Percentiles rank a stretch among this genome's conserved stretches.
Evolutionary conservation across 2,797 vertebrate genomes (phyloP).

Genomic region (Dipus sagitta): DNA sequence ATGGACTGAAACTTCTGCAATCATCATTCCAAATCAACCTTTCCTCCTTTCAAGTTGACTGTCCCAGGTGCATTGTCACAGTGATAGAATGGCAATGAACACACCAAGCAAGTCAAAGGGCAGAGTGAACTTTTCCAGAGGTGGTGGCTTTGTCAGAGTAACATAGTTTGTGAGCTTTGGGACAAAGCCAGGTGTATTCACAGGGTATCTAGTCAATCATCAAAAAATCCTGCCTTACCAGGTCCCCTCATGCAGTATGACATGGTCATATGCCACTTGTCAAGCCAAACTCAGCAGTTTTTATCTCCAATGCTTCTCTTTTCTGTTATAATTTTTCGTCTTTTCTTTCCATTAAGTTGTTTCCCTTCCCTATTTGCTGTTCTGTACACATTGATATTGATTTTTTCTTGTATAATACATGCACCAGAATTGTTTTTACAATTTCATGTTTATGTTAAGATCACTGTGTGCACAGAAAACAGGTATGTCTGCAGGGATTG

Average conservation of each 20-base stretch:
- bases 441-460: slow-evolving; percentile 31
- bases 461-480: neutral
- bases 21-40: neutral
- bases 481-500: neutral
- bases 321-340: neutral
- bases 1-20: neutral
- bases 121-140: neutral
- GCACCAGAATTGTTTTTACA: neutral
- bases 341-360: neutral
- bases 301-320: neutral
- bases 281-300: neutral
- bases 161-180: neutral
- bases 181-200: neutral
- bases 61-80: neutral
- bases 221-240: neutral
- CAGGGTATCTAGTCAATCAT: neutral
- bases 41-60: neutral
- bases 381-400: neutral
- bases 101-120: neutral
- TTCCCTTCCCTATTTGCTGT: neutral
- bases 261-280: neutral
- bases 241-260: rapidly evolving
- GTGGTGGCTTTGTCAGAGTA: neutral
- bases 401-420: neutral
- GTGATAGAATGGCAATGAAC: neutral